A percentile compares a stretch with the other conserved stretches of the same genome.
Conservation (phyloP, 2,113 vertebrate species). For the Siniperca knerii region DNA sequence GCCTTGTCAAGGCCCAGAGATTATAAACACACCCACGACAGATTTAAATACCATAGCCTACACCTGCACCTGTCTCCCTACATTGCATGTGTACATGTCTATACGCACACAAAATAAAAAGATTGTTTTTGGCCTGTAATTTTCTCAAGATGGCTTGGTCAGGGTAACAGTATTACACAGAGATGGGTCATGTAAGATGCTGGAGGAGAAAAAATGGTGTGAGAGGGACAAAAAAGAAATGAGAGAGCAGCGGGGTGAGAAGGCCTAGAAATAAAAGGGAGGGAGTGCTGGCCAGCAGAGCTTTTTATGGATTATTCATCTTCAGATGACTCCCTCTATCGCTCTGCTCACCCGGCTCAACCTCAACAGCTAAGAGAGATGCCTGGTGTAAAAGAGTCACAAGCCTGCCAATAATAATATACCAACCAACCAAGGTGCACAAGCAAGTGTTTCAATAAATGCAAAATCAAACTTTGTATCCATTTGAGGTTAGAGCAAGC, state of each 20-base stretch:
- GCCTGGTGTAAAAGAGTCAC: constrained; percentile 27
- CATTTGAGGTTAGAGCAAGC: neutral
- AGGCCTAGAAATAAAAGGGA: constrained; percentile 31
- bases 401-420: constrained; percentile 1
- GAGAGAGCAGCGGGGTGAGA: constrained; percentile 24
- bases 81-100: neutral
- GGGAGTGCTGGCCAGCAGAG: constrained; percentile 35
- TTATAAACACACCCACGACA: constrained; percentile 10
- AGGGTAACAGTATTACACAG: constrained; percentile 6
- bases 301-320: constrained; percentile 68
- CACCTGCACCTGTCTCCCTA: constrained; percentile 21
- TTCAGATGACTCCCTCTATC: constrained; percentile 33
- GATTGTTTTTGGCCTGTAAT: constrained; percentile 36
- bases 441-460: neutral
- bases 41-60: constrained; percentile 27
- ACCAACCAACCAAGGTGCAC: neutral
- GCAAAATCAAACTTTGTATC: neutral
- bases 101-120: constrained; percentile 1
- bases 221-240: neutral
- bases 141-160: constrained; percentile 21
- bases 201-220: neutral
- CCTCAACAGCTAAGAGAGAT: constrained; percentile 7
- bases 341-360: neutral
- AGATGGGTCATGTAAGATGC: constrained; percentile 17
- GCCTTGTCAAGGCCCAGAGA: constrained; percentile 3